These are phyloP conservation scores for Drosophila funebris DNA, from an alignment of 1,140 invertebrate genomes.

Conservation along the genomic window DNA sequence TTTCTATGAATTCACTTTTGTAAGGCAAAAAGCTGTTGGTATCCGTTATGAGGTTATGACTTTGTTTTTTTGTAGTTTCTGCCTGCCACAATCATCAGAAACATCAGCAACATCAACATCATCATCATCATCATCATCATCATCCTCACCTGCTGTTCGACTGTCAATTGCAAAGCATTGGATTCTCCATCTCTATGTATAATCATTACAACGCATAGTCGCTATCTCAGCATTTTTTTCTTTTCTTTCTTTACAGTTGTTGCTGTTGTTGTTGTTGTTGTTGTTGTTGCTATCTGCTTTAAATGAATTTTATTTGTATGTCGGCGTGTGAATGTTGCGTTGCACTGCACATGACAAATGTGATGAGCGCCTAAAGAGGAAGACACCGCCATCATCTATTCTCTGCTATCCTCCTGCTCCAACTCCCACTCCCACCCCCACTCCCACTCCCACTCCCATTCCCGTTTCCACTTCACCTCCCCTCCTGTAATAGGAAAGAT, in stretches of 20 bases:
- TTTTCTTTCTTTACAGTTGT: neutral
- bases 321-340: neutral
- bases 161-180: constrained; percentile 6
- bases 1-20: neutral
- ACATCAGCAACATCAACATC: neutral
- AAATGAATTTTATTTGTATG: constrained; percentile 47
- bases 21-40: neutral
- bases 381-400: constrained; percentile 25
- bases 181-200: neutral
- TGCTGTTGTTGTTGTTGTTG: neutral
- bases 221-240: constrained; percentile 9
- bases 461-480: neutral
- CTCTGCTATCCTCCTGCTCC: neutral
- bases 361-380: constrained; percentile 40
- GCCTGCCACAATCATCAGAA: neutral
- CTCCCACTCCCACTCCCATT: neutral
- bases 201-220: constrained; percentile 1
- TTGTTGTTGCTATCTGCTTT: constrained; percentile 34
- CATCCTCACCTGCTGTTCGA: neutral
- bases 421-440: neutral
- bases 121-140: neutral
- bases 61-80: constrained; percentile 6
- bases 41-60: constrained; percentile 8
- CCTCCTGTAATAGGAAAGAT: neutral
- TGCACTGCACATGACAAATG: constrained; percentile 43